These are phyloP conservation scores for Megaceryle torquata DNA, from an alignment of 2,113 vertebrate genomes.

Conservation along the genomic window DNA sequence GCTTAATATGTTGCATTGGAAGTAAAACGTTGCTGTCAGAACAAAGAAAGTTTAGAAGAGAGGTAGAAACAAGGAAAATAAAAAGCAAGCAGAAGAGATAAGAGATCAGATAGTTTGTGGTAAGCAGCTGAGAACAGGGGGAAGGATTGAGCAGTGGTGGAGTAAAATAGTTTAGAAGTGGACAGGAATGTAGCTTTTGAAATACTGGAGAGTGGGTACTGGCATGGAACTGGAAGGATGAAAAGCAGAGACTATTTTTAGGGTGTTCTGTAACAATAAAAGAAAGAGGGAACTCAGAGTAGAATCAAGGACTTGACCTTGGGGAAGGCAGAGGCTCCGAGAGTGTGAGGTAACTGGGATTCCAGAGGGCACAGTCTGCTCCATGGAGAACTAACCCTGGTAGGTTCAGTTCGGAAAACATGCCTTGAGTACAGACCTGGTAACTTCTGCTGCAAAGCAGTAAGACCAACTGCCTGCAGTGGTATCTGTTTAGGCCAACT, in stretches of 20 bases:
- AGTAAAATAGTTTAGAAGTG: not conserved
- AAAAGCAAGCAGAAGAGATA: not conserved
- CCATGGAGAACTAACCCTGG: not conserved
- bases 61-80: not conserved
- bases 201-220: not conserved
- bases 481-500: not conserved
- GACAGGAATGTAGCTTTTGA: not conserved
- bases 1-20: not conserved
- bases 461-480: not conserved
- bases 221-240: not conserved
- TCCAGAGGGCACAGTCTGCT: not conserved
- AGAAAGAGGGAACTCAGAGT: not conserved
- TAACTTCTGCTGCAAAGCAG: not conserved
- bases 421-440: not conserved
- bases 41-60: not conserved
- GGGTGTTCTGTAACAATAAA: not conserved
- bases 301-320: not conserved
- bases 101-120: not conserved
- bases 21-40: not conserved
- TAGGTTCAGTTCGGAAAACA: not conserved
- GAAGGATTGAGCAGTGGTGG: not conserved
- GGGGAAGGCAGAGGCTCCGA: not conserved
- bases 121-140: not conserved
- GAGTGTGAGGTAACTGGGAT: not conserved
- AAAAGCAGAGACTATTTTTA: not conserved